Conservation (phyloP, 2,888 invertebrate genomes). For the Cerastis leucographa region DNA sequence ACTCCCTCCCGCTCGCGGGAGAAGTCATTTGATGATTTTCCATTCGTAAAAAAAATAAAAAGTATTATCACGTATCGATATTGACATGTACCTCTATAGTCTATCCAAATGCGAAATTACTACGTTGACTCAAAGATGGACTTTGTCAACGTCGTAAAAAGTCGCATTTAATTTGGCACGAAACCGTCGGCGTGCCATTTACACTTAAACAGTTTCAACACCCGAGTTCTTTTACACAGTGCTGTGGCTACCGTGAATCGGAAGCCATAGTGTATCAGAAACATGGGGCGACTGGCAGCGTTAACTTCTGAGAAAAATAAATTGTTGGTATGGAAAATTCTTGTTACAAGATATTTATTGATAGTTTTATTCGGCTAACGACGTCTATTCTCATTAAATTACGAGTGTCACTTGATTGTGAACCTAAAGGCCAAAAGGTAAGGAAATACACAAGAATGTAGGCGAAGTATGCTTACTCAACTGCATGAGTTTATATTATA, state of each 20-base stretch:
- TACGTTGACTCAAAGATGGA: no score
- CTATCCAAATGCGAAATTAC: background rate
- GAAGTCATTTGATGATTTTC: no score
- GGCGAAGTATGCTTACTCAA: background rate
- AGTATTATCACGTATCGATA: no score
- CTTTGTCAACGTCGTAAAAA: constrained; percentile 1
- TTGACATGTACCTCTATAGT: no score
- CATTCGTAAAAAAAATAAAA: no score
- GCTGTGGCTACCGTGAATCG: constrained; percentile 14
- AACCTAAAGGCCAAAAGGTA: no score
- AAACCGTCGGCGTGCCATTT: background rate
- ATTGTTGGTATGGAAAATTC: background rate
- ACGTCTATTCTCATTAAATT: no score
- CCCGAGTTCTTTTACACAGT: constrained; percentile 18
- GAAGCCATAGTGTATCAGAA: constrained; percentile 12
- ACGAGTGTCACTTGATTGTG: no score
- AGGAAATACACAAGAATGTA: no score
- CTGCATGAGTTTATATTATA: background rate
- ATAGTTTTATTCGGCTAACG: background rate
- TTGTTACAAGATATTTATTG: background rate
- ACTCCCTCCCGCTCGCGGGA: no score
- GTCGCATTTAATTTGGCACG: constrained; percentile 29
- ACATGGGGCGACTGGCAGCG: background rate
- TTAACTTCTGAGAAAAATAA: background rate
- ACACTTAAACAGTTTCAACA: constrained; percentile 22